phyloP scores from a whole-genome alignment of 2,888 invertebrate species.

The Drosophila dives region DNA sequence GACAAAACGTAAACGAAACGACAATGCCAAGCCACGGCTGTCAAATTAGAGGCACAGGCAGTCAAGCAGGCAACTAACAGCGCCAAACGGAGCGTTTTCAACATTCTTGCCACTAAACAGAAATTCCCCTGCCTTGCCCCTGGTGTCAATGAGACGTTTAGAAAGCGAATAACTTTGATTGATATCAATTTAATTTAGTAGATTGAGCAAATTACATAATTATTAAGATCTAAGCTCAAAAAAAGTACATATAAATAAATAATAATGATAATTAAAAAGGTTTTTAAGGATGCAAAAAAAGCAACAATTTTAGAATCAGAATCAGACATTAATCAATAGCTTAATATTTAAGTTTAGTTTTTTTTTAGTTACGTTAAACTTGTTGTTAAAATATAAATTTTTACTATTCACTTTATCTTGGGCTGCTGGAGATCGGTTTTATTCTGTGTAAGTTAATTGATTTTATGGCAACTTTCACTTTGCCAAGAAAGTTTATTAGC shows the following conservation, averaged over 20 bases:
- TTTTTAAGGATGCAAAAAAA: neutral
- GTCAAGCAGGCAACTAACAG: conserved; percentile 51
- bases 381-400: neutral
- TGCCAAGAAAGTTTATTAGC: no score
- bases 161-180: neutral
- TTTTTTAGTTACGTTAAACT: neutral
- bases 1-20: conserved; percentile 78
- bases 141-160: conserved; percentile 12
- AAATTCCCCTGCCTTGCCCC: neutral
- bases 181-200: neutral
- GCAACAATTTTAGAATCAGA: neutral
- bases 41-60: conserved; percentile 75
- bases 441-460: neutral
- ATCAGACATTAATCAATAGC: neutral
- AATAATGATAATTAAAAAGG: neutral
- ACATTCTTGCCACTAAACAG: conserved; percentile 46
- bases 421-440: neutral
- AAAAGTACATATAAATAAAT: no score
- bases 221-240: neutral
- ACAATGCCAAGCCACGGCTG: conserved; percentile 76
- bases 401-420: no score
- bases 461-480: neutral
- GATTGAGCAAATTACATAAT: no score
- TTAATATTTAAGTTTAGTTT: neutral
- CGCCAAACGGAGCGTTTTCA: conserved; percentile 33